Evolutionary conservation across 2,888 invertebrate genomes (phyloP), one percentile per base, ranked within the genome.

Genomic region (Rhagonycha lutea): DNA sequence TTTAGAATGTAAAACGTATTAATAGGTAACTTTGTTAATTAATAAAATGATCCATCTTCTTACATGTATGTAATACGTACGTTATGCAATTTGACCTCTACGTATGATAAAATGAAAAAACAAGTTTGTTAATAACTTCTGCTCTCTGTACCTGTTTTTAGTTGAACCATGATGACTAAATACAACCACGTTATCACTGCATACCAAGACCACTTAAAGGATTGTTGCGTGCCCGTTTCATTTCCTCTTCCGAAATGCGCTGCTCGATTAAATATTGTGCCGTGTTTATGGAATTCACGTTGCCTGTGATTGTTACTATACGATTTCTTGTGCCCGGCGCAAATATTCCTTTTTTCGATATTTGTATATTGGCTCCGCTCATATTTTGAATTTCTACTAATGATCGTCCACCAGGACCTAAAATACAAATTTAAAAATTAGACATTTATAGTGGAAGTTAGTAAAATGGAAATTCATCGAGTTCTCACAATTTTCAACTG

Each of bases 321-420:
- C 98, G 95, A 91, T 98, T 98, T 89, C 97, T 94, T 83, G 98
- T 98, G 89, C 98, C 98, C 82, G 98, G 98, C 86, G 97, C 96
- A 91, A 96, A 98, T 86, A 96, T 96, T 88, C 98, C 98, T 91
- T 98, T 98, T 92, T 98, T 98, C 84, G 97, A 97, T 90, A 98
- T 98, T 91, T 98, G 98, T 89, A 98, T 97, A 91, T 95, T 97
- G 89, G 98, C 97, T 89, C 98, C 97, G 87, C 97, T 97, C 90
- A 95, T 92, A 90, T 97, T 96, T 91, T 98, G 98, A 89, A 98
- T 96, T 92, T 98, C 98, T 86, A 97, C 95, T 88, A 98, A 92
- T 89, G 97, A 95, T 89, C 97, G 95, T 81, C 98, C 98, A 87
- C 97, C 98, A 83, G 97, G 98, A 87, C 95, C 94, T 94, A 79